Evolutionary conservation across 2,888 invertebrate species (phyloP).

Genomic region (Nephrocerus scutellatus): DNA sequence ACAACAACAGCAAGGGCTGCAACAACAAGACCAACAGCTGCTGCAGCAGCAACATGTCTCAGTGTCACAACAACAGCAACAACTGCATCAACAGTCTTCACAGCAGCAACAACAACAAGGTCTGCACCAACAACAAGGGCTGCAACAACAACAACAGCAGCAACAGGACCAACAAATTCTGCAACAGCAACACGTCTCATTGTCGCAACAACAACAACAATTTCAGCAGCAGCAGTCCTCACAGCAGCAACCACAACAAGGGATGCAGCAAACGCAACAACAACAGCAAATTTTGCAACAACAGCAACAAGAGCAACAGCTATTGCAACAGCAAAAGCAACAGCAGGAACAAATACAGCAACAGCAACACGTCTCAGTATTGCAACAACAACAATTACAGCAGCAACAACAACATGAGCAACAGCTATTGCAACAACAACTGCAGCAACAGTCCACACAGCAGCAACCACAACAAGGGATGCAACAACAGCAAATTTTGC

Average conservation of each 20-base stretch:
- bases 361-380: too few species aligned
- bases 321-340: slow-evolving; percentile 53
- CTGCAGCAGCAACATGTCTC: slow-evolving; percentile 9
- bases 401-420: slow-evolving; percentile 44
- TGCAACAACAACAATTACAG: slow-evolving; percentile 32
- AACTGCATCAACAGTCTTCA: not conserved
- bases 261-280: slow-evolving; percentile 51
- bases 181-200: slow-evolving; percentile 29
- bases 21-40: slow-evolving; percentile 22
- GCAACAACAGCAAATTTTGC: slow-evolving; percentile 36
- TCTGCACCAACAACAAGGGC: slow-evolving; percentile 31
- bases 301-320: slow-evolving; percentile 50
- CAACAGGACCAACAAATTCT: slow-evolving; percentile 29
- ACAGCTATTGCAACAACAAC: slow-evolving; percentile 53
- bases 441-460: slow-evolving; percentile 50
- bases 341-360: slow-evolving; percentile 49
- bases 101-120: slow-evolving; percentile 5
- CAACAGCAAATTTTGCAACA: slow-evolving; percentile 50
- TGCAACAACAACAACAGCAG: slow-evolving; percentile 19
- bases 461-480: slow-evolving; percentile 50
- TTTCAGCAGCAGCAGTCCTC: slow-evolving; percentile 36
- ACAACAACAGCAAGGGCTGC: slow-evolving; percentile 17
- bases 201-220: slow-evolving; percentile 28
- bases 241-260: slow-evolving; percentile 47
- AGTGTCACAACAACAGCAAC: not conserved